phyloP scores from a whole-genome alignment of 2,797 vertebrate species.

The Loriculus beryllinus region DNA sequence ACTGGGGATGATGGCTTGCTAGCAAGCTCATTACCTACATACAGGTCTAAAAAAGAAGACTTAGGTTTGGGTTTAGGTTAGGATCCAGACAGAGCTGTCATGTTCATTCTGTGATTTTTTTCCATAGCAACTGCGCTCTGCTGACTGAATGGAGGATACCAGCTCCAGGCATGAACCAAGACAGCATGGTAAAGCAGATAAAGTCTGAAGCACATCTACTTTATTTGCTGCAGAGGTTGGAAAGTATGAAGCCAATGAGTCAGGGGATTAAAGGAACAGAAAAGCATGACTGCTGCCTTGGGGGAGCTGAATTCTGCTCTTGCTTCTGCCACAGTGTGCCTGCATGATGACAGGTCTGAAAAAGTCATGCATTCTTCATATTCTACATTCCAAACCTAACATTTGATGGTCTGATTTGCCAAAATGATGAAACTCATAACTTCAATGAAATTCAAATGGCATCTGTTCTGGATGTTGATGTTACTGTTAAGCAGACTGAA shows the following conservation, averaged over 20 bases:
- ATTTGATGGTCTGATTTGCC: background rate
- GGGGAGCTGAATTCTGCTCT: background rate
- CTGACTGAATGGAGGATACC: background rate
- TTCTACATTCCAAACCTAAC: background rate
- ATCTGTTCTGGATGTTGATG: background rate
- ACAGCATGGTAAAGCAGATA: background rate
- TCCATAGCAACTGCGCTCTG: background rate
- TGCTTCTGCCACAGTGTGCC: background rate
- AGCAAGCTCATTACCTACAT: background rate
- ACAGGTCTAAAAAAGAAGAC: background rate
- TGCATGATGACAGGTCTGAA: background rate
- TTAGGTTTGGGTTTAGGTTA: background rate
- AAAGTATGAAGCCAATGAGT: background rate
- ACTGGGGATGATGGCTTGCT: background rate
- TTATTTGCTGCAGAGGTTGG: background rate
- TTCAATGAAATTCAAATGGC: background rate
- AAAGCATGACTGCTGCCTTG: background rate
- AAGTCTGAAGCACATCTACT: background rate
- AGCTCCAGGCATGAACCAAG: background rate
- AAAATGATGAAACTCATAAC: background rate
- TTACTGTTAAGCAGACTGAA: background rate
- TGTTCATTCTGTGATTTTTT: background rate
- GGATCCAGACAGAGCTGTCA: background rate
- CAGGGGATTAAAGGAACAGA: background rate
- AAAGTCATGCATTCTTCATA: background rate